A percentile compares a stretch with the other conserved stretches of the same genome.
phyloP scores from a whole-genome alignment of 2,888 invertebrate species.

The Dynastes tityus region DNA sequence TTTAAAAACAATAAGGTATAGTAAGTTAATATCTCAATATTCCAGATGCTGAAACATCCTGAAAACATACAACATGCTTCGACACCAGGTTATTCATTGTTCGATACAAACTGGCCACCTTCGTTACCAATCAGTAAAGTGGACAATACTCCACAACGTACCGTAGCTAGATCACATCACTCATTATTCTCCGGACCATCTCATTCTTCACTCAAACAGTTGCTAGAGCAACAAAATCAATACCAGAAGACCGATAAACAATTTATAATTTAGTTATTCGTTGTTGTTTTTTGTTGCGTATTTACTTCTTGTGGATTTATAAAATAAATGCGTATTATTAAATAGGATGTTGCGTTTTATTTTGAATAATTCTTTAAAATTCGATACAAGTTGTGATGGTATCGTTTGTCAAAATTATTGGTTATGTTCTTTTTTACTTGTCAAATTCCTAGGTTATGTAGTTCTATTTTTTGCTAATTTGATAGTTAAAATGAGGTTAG shows the following conservation, averaged over 20 bases:
- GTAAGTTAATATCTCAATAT: not conserved
- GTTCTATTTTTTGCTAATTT: not conserved
- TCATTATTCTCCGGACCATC: slow-evolving; percentile 85
- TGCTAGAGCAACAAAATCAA: slow-evolving; percentile 86
- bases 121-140: slow-evolving; percentile 63
- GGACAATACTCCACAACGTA: slow-evolving; percentile 56
- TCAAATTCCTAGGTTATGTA: not conserved
- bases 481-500: not conserved
- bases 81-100: slow-evolving; percentile 67
- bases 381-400: too few relatives aligned
- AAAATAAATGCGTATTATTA: slow-evolving; percentile 27
- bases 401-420: too few relatives aligned
- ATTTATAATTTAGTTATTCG: slow-evolving; percentile 32
- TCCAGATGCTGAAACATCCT: slow-evolving; percentile 47
- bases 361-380: not conserved
- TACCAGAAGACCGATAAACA: slow-evolving; percentile 66
- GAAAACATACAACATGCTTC: slow-evolving; percentile 50
- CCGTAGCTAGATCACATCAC: slow-evolving; percentile 69
- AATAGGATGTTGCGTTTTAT: slow-evolving; percentile 4
- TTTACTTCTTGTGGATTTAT: slow-evolving; percentile 37
- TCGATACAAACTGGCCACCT: slow-evolving; percentile 69
- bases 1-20: not conserved
- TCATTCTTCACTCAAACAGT: slow-evolving; percentile 84
- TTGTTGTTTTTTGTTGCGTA: slow-evolving; percentile 43
- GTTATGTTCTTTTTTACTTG: too few relatives aligned